phyloP scores from a whole-genome alignment of 2,888 invertebrate species.

The Hermodice carunculata region DNA sequence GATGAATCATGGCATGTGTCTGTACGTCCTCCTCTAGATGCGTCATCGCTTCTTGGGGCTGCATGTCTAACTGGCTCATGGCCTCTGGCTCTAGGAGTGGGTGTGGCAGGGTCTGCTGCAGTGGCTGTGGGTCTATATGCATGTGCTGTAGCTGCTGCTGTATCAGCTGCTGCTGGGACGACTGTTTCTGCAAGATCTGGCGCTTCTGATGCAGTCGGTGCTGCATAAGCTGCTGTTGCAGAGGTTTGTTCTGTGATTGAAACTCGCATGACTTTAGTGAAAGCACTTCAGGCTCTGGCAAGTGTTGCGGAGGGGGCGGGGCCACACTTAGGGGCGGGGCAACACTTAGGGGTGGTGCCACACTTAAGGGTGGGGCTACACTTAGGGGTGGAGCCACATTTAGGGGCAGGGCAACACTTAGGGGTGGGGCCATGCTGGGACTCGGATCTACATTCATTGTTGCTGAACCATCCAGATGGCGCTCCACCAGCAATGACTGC shows the following conservation, averaged over 20 bases:
- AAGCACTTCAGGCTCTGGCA: neutral
- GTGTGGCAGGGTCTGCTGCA: too few species aligned
- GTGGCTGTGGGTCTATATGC: too few species aligned
- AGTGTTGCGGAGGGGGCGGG: neutral
- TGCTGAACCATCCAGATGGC: constrained; percentile 55
- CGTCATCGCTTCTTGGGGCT: too few species aligned
- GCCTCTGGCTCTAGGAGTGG: too few species aligned
- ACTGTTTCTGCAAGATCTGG: constrained; percentile 81
- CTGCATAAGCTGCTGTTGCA: constrained; percentile 86
- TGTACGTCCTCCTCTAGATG: too few species aligned
- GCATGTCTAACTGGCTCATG: too few species aligned
- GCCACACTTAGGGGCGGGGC: neutral
- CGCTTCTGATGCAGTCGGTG: constrained; percentile 87
- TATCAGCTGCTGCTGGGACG: neutral
- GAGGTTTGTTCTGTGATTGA: constrained; percentile 51
- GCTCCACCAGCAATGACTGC: constrained; percentile 66
- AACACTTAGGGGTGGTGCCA: neutral
- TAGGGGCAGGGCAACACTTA: too few species aligned
- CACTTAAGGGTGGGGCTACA: neutral
- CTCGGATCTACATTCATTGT: neutral
- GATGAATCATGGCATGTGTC: too few species aligned
- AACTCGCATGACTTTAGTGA: too few species aligned
- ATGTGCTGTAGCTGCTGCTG: constrained; percentile 16
- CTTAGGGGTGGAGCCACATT: constrained; percentile 10
- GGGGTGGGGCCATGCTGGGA: neutral